Evolutionary conservation across 2,888 invertebrate species (phyloP).

Genomic region (Pasiphila rectangulata): DNA sequence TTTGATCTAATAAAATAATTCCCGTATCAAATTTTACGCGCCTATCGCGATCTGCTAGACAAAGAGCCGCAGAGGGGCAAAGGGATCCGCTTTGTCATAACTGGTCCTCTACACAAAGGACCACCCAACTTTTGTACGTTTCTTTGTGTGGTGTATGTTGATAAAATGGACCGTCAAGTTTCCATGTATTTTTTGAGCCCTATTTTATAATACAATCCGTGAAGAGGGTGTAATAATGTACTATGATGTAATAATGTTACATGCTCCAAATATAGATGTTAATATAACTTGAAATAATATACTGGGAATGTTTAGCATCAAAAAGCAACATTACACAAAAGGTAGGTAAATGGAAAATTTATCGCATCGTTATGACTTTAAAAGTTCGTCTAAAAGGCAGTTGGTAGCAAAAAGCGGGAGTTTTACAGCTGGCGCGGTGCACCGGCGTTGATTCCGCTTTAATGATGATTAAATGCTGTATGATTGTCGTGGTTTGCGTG

Average conservation of each 20-base stretch:
- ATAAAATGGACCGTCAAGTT: constrained; percentile 62
- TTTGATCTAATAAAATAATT: constrained; percentile 79
- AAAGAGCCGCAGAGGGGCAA: constrained; percentile 64
- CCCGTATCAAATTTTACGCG: constrained; percentile 80
- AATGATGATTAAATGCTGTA: constrained; percentile 78
- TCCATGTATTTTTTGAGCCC: constrained; percentile 47
- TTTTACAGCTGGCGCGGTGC: constrained; percentile 51
- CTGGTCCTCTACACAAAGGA: constrained; percentile 72
- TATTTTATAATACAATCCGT: constrained; percentile 28
- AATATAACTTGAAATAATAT: not conserved
- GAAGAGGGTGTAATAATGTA: constrained; percentile 31
- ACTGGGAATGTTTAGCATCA: constrained; percentile 2
- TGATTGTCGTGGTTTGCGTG: constrained; percentile 69
- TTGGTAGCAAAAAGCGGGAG: constrained; percentile 47
- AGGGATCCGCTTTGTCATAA: constrained; percentile 75
- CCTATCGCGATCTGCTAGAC: constrained; percentile 78
- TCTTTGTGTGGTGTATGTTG: constrained; percentile 61
- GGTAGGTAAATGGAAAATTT: constrained; percentile 20
- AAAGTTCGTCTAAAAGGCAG: constrained; percentile 47
- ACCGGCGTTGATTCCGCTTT: constrained; percentile 69
- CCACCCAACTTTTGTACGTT: constrained; percentile 60
- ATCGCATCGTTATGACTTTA: constrained; percentile 38
- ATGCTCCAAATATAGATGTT: not conserved
- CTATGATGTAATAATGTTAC: constrained; percentile 2
- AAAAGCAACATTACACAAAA: constrained; percentile 13